A percentile compares a stretch with the other conserved stretches of the same genome.
Conservation (phyloP, 1,140 invertebrate genomes). For the Steinernema feltiae region DNA sequence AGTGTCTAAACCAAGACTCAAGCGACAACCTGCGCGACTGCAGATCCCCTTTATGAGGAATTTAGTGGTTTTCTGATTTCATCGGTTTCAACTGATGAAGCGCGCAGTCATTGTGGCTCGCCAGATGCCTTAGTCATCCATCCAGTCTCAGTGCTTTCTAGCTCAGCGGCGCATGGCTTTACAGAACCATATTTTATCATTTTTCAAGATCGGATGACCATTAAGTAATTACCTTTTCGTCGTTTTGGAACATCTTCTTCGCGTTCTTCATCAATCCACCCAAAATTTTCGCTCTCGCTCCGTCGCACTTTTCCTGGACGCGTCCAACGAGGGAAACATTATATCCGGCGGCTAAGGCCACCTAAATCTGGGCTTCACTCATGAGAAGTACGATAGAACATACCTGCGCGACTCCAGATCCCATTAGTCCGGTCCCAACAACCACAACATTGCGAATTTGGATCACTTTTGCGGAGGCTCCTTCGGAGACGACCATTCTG, state of each 20-base stretch:
- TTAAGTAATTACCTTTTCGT: conserved; percentile 57
- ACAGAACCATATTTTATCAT: not conserved
- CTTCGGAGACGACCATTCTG: conserved; percentile 10
- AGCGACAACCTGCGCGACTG: too few relatives aligned
- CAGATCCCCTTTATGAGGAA: too few relatives aligned
- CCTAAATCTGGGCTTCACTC: conserved; percentile 49
- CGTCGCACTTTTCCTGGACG: conserved; percentile 20
- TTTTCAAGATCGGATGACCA: too few relatives aligned
- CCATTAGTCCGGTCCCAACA: conserved; percentile 47
- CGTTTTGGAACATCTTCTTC: conserved; percentile 71
- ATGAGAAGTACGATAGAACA: not conserved
- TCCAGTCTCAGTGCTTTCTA: too few relatives aligned
- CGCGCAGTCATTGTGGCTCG: too few relatives aligned
- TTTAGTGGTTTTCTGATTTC: too few relatives aligned
- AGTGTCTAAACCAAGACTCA: too few relatives aligned
- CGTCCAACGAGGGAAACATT: conserved; percentile 20
- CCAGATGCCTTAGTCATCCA: too few relatives aligned
- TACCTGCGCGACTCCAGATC: conserved; percentile 44
- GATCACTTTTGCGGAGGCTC: not conserved
- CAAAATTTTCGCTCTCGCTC: conserved; percentile 16
- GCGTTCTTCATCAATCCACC: conserved; percentile 58
- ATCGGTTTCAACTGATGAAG: too few relatives aligned
- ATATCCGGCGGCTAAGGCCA: conserved; percentile 65
- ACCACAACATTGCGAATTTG: conserved; percentile 33
- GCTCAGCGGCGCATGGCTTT: not conserved